A percentile compares a stretch with the other conserved stretches of the same genome.
Evolutionary conservation across 1,140 invertebrate genomes (phyloP).

Genomic region (Melanaphis sacchari): DNA sequence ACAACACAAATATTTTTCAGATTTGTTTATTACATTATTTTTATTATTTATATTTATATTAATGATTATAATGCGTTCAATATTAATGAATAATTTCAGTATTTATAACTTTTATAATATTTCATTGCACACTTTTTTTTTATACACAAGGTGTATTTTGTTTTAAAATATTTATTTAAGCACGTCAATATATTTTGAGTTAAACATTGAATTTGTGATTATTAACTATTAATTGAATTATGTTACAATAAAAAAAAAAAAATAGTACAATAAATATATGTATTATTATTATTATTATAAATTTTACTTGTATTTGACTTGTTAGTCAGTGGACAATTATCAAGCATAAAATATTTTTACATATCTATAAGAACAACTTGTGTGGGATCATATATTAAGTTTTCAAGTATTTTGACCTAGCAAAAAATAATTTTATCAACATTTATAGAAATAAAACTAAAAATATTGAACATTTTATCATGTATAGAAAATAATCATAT

Average conservation of each 20-base stretch:
- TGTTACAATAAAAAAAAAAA: not conserved
- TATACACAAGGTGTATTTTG: not conserved
- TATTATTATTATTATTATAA: not conserved
- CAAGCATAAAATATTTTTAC: too few species aligned
- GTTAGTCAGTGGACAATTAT: too few species aligned
- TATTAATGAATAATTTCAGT: not conserved
- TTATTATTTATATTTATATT: not conserved
- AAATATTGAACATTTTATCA: too few species aligned
- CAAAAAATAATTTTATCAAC: too few species aligned
- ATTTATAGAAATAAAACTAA: too few species aligned
- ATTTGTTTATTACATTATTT: not conserved
- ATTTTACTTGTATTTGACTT: too few species aligned
- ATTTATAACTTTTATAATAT: not conserved
- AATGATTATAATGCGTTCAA: not conserved
- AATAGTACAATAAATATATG: not conserved
- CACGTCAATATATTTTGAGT: not conserved
- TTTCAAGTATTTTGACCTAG: too few species aligned
- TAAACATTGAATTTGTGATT: not conserved
- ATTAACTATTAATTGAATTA: not conserved
- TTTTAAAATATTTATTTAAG: conserved; percentile 17
- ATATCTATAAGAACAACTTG: too few species aligned
- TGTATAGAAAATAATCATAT: too few species aligned
- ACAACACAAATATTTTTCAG: not conserved
- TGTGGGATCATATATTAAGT: too few species aligned
- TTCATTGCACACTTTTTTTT: conserved; percentile 1